phyloP scores from a whole-genome alignment of 2,797 vertebrate species.

The Tachyglossus aculeatus region DNA sequence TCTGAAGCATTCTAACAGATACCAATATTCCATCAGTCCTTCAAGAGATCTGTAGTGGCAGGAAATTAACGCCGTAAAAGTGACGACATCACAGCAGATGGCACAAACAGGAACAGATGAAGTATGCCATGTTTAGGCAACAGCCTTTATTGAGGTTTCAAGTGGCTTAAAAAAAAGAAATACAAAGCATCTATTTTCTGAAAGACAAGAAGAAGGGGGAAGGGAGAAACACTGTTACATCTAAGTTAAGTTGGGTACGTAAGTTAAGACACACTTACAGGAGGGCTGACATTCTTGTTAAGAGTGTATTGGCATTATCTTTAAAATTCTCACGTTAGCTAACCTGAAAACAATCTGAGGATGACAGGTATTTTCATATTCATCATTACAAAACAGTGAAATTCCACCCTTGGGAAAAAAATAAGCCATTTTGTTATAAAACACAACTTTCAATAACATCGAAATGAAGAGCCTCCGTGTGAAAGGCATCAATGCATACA shows the following conservation, averaged over 20 bases:
- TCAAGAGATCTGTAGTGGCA: constrained; percentile 76
- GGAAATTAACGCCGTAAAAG: constrained; percentile 74
- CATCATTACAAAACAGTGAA: constrained; percentile 76
- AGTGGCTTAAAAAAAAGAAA: constrained; percentile 77
- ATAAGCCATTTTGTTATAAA: constrained; percentile 80
- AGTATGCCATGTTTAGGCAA: constrained; percentile 78
- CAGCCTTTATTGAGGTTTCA: constrained; percentile 82
- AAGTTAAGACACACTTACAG: constrained; percentile 67
- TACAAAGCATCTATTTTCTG: constrained; percentile 76
- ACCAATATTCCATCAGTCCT: constrained; percentile 75
- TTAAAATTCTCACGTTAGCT: constrained; percentile 64
- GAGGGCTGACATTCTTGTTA: constrained; percentile 73
- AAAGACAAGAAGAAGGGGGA: constrained; percentile 48
- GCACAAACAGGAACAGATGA: constrained; percentile 76
- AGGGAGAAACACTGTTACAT: constrained; percentile 69
- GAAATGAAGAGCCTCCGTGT: constrained; percentile 68
- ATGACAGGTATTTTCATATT: constrained; percentile 76
- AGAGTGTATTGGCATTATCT: constrained; percentile 55
- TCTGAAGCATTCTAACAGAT: constrained; percentile 77
- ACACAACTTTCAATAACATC: constrained; percentile 72
- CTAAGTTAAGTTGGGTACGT: constrained; percentile 63
- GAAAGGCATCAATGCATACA: constrained; percentile 68
- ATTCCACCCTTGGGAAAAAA: constrained; percentile 77
- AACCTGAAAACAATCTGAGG: constrained; percentile 72
- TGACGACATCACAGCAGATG: constrained; percentile 77